These are phyloP conservation scores for Drosophila phalerata DNA, from an alignment of 2,888 invertebrate genomes.

Conservation along the genomic window DNA sequence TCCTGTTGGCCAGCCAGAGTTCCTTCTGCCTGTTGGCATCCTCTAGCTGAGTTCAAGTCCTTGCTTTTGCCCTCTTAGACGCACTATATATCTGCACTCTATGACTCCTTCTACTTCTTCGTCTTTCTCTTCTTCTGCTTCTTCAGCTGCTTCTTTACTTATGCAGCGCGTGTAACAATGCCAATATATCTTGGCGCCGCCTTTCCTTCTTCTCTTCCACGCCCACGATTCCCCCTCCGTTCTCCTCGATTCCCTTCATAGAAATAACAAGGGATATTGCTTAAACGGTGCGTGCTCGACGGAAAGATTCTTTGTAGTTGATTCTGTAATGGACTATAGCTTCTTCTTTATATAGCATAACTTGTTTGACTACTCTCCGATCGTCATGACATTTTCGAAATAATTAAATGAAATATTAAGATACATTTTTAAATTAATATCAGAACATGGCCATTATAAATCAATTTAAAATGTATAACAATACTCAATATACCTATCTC, in stretches of 20 bases:
- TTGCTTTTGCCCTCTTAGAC: conserved; percentile 1
- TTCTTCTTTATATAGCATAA: too few relatives aligned
- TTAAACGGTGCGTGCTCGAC: not conserved
- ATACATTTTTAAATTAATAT: not conserved
- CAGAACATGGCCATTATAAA: not conserved
- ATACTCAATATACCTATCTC: not conserved
- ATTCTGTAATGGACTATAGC: not conserved
- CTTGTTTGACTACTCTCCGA: not conserved
- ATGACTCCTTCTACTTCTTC: not conserved
- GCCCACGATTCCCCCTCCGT: not conserved
- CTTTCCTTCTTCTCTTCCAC: not conserved
- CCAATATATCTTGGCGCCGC: conserved; percentile 59
- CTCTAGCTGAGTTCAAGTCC: not conserved
- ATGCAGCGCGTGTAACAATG: conserved; percentile 50
- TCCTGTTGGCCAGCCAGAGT: conserved; percentile 9
- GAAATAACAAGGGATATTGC: conserved; percentile 9
- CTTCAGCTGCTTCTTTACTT: conserved; percentile 27
- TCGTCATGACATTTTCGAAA: not conserved
- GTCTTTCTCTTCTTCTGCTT: not conserved
- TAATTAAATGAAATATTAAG: not conserved
- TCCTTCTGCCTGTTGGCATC: not conserved
- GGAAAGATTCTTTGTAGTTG: not conserved
- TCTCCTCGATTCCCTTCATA: not conserved
- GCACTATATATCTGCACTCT: conserved; percentile 1
- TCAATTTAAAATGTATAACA: not conserved